Evolutionary conservation across 2,113 vertebrate species (phyloP).

Genomic region (Xenotilapia longispinis): DNA sequence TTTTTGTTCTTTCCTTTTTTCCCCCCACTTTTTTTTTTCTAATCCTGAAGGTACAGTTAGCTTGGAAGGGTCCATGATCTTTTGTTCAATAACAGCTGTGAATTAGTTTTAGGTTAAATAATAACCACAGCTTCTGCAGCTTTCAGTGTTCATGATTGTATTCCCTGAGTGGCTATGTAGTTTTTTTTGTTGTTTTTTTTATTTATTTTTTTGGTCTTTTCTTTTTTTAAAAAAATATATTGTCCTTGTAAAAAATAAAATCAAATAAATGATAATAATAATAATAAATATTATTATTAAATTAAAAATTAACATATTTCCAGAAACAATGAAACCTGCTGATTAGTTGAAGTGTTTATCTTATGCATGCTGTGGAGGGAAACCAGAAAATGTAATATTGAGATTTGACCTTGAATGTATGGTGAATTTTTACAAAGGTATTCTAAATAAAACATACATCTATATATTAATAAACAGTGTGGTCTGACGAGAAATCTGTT

Average conservation of each 20-base stretch:
- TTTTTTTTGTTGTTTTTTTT: slow-evolving; percentile 50
- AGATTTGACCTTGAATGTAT: slow-evolving; percentile 78
- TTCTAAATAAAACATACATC: slow-evolving; percentile 74
- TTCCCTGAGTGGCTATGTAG: slow-evolving; percentile 59
- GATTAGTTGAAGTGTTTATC: slow-evolving; percentile 62
- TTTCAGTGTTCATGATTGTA: slow-evolving; percentile 63
- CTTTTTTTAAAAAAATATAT: slow-evolving; percentile 11
- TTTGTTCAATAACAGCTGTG: slow-evolving; percentile 45
- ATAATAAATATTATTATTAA: background rate
- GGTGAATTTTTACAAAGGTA: slow-evolving; percentile 80
- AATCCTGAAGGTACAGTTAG: background rate
- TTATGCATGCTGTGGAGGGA: slow-evolving; percentile 77
- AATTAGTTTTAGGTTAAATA: slow-evolving; percentile 29
- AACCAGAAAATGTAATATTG: slow-evolving; percentile 69
- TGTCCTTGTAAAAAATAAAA: slow-evolving; percentile 48
- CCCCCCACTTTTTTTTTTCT: background rate
- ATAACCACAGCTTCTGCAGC: slow-evolving; percentile 41
- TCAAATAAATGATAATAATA: background rate
- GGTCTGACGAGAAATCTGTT: slow-evolving; percentile 68
- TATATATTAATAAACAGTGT: slow-evolving; percentile 80
- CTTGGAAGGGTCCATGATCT: background rate
- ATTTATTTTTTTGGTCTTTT: slow-evolving; percentile 50
- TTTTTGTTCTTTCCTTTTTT: background rate
- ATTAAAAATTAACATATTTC: slow-evolving; percentile 1
- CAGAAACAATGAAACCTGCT: slow-evolving; percentile 55